phyloP scores from a whole-genome alignment of 1,140 invertebrate genomes.

The Olivierus martensii region DNA sequence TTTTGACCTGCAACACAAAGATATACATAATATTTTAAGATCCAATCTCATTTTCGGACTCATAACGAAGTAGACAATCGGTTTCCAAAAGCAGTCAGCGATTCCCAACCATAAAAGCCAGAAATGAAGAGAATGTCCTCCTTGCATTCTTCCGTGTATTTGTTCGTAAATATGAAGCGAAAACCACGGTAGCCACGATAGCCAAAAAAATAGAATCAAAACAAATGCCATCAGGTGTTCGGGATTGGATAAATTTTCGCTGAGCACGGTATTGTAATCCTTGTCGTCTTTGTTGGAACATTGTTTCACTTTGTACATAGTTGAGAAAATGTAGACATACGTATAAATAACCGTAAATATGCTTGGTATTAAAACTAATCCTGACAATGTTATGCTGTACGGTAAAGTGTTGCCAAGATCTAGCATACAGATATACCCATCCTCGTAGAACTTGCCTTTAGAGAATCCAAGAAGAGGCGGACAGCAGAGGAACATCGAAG shows the following conservation, averaged over 20 bases:
- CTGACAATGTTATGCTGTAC: conserved; percentile 76
- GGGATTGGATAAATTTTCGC: conserved; percentile 78
- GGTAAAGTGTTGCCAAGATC: conserved; percentile 90
- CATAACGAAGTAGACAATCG: conserved; percentile 68
- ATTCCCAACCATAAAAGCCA: conserved; percentile 85
- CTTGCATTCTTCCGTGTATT: neutral
- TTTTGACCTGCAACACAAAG: conserved; percentile 64
- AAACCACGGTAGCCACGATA: conserved; percentile 85
- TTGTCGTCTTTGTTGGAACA: conserved; percentile 78
- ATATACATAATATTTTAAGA: conserved; percentile 69
- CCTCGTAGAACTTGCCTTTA: conserved; percentile 63
- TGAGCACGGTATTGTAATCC: conserved; percentile 77
- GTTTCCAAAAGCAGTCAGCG: conserved; percentile 87
- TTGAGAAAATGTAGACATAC: conserved; percentile 81
- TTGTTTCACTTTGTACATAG: conserved; percentile 27
- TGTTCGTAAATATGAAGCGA: conserved; percentile 48
- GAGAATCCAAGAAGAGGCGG: conserved; percentile 71
- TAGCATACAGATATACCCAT: conserved; percentile 83
- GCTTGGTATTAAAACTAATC: conserved; percentile 79
- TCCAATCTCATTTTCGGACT: conserved; percentile 82
- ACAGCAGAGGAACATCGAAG: conserved; percentile 72
- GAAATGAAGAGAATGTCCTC: conserved; percentile 66
- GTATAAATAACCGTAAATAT: conserved; percentile 86
- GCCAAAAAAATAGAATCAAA: conserved; percentile 72
- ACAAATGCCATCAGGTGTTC: conserved; percentile 91